A percentile compares a stretch with the other conserved stretches of the same genome.
These are phyloP conservation scores for Ceratina australensis DNA, from an alignment of 1,140 invertebrate genomes.

Conservation along the genomic window DNA sequence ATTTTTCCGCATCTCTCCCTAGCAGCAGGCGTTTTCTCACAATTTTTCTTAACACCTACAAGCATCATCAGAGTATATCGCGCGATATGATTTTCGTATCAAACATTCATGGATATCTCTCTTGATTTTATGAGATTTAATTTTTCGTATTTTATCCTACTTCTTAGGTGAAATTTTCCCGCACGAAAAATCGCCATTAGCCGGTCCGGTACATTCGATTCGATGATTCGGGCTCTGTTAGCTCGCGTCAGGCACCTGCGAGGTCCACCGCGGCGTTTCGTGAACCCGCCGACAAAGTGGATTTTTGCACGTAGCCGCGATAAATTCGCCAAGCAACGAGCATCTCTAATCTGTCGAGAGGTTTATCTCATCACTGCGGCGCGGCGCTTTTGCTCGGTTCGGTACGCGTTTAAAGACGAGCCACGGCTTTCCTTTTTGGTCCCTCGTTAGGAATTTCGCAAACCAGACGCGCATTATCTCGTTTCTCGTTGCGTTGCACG, in stretches of 20 bases:
- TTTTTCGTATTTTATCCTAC: no score
- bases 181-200: slow-evolving; percentile 15
- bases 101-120: no score
- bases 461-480: slow-evolving; percentile 46
- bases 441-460: slow-evolving; percentile 48
- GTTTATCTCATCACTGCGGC: slow-evolving; percentile 60
- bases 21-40: no score
- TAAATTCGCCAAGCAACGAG: slow-evolving; percentile 57
- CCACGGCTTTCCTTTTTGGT: slow-evolving; percentile 41
- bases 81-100: no score
- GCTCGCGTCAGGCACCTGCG: slow-evolving; percentile 9
- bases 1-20: no score
- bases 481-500: slow-evolving; percentile 3
- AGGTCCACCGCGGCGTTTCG: slow-evolving; percentile 13
- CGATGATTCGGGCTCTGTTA: slow-evolving; percentile 46
- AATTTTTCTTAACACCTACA: no score
- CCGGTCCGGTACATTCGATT: slow-evolving; percentile 33
- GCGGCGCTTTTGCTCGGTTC: slow-evolving; percentile 54
- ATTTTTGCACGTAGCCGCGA: slow-evolving; percentile 64
- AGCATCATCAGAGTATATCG: no score
- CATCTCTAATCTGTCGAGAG: slow-evolving; percentile 56
- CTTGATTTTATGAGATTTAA: no score
- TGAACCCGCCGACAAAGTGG: slow-evolving; percentile 39
- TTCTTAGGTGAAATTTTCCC: slow-evolving; percentile 18
- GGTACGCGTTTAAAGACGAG: slow-evolving; percentile 12